Evolutionary conservation across 2,888 invertebrate genomes (phyloP).

Genomic region (Leucophora obtusa): DNA sequence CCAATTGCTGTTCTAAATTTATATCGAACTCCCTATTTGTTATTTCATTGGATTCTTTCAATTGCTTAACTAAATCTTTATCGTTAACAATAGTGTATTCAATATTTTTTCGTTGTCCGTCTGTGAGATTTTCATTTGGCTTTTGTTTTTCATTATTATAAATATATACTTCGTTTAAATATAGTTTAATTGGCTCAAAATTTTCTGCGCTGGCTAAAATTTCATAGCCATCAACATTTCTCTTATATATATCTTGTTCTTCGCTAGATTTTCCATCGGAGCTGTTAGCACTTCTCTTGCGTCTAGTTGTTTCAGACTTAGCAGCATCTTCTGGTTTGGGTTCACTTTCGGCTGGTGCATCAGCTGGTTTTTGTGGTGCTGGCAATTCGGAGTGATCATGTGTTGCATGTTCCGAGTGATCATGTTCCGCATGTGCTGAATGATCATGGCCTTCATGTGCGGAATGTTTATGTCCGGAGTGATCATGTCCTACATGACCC

Average conservation of each 20-base stretch:
- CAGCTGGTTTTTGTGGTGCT: neutral
- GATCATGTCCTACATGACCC: neutral
- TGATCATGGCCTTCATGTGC: neutral
- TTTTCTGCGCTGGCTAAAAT: conserved; percentile 8
- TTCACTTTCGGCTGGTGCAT: neutral
- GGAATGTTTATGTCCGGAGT: too few relatives aligned
- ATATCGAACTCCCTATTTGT: conserved; percentile 65
- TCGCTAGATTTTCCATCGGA: neutral
- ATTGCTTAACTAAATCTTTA: neutral
- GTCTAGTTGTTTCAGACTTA: neutral
- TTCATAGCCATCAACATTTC: neutral
- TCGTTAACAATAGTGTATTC: conserved; percentile 1
- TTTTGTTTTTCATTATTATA: conserved; percentile 37
- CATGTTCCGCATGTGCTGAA: neutral
- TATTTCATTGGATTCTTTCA: conserved; percentile 4
- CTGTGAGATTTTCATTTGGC: conserved; percentile 3
- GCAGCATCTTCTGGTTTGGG: neutral
- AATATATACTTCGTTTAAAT: conserved; percentile 37
- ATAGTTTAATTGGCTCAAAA: neutral
- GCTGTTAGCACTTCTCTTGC: neutral
- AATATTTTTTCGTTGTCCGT: neutral
- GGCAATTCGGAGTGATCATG: neutral
- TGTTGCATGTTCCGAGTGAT: neutral
- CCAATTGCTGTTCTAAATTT: neutral
- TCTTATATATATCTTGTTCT: neutral